A percentile compares a stretch with the other conserved stretches of the same genome.
Conservation (phyloP, 2,888 invertebrate genomes). For the Calliscelio sp. region DNA sequence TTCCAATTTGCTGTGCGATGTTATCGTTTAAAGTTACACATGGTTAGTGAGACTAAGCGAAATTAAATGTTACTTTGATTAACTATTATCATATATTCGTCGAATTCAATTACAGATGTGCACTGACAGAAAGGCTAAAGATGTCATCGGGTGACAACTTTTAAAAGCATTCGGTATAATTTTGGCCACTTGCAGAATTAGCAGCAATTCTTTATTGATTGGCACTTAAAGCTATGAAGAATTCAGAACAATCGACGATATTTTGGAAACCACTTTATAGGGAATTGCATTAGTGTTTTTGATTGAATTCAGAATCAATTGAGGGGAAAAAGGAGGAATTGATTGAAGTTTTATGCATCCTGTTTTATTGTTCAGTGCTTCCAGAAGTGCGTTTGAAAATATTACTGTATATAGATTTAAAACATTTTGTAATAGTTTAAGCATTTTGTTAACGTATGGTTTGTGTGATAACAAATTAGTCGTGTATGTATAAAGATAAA, state of each 20-base stretch:
- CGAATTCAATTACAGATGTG: constrained; percentile 7
- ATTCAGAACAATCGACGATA: too few relatives aligned
- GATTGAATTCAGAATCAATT: too few relatives aligned
- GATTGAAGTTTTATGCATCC: too few relatives aligned
- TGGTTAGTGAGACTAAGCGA: constrained; percentile 12
- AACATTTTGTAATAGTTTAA: too few relatives aligned
- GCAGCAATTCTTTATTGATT: too few relatives aligned
- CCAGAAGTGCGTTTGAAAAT: constrained; percentile 10
- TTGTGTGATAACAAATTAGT: constrained; percentile 25
- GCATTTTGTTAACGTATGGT: constrained; percentile 17
- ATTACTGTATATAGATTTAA: constrained; percentile 22
- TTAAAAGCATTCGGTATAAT: too few relatives aligned
- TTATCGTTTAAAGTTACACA: constrained; percentile 26
- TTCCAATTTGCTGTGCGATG: constrained; percentile 20
- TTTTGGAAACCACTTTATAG: too few relatives aligned
- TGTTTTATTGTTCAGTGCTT: constrained; percentile 11
- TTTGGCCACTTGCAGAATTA: too few relatives aligned
- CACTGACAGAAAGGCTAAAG: not conserved
- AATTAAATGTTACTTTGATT: constrained; percentile 24
- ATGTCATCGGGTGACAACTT: too few relatives aligned
- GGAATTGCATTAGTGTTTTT: too few relatives aligned
- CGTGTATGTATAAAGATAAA: not conserved
- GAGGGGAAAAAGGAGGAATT: too few relatives aligned
- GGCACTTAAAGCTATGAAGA: too few relatives aligned
- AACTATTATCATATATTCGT: not conserved